These are phyloP conservation scores for Hirtodrosophila confusa DNA, from an alignment of 2,888 invertebrate genomes.

Conservation along the genomic window DNA sequence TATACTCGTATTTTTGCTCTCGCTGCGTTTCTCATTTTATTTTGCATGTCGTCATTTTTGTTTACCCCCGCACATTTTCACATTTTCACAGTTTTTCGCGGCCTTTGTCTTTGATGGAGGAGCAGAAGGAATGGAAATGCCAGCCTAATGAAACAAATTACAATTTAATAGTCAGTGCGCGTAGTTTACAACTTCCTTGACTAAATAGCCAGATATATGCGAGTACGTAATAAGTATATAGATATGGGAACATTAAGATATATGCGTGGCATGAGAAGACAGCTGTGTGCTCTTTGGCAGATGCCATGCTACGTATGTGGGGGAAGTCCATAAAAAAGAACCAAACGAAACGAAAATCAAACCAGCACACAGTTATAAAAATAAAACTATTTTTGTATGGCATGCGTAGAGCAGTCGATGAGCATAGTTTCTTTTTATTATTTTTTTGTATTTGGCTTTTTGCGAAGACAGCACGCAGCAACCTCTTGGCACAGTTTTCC, in stretches of 20 bases:
- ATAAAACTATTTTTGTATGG: slow-evolving; percentile 71
- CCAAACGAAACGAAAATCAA: slow-evolving; percentile 50
- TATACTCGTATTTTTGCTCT: slow-evolving; percentile 28
- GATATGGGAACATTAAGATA: slow-evolving; percentile 7
- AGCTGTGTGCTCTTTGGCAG: slow-evolving; percentile 73
- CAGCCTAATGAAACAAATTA: slow-evolving; percentile 58
- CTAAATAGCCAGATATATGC: slow-evolving; percentile 24
- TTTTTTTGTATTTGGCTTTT: slow-evolving; percentile 12
- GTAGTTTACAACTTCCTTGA: slow-evolving; percentile 72
- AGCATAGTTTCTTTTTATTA: slow-evolving; percentile 19
- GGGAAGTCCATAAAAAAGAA: slow-evolving; percentile 73
- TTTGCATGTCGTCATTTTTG: slow-evolving; percentile 70
- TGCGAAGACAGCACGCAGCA: slow-evolving; percentile 27
- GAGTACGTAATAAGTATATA: slow-evolving; percentile 16
- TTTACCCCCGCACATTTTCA: slow-evolving; percentile 54
- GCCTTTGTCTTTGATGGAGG: slow-evolving; percentile 47
- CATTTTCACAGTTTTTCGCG: slow-evolving; percentile 30
- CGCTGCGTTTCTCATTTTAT: slow-evolving; percentile 32
- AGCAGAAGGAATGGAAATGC: slow-evolving; percentile 17
- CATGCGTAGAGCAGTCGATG: slow-evolving; percentile 64
- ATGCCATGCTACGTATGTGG: slow-evolving; percentile 69
- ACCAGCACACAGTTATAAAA: slow-evolving; percentile 76
- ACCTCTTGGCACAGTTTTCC: slow-evolving; percentile 74
- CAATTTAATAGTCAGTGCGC: slow-evolving; percentile 62
- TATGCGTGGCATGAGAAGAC: slow-evolving; percentile 59